Evolutionary conservation across 2,888 invertebrate genomes (phyloP).

Genomic region (Leptopilina syphax): DNA sequence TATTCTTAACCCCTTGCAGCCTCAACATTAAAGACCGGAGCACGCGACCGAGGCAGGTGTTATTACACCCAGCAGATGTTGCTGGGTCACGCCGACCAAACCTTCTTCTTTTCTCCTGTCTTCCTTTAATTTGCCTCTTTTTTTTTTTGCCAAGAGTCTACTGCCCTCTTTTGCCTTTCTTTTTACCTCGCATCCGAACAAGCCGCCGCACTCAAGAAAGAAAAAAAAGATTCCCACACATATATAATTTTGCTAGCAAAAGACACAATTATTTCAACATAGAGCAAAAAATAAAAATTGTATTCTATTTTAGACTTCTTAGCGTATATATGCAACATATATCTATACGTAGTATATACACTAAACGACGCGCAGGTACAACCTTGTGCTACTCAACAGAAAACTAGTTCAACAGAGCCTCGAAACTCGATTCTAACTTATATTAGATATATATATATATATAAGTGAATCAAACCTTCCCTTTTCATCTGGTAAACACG

Average conservation of each 20-base stretch:
- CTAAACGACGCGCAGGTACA: slow-evolving; percentile 39
- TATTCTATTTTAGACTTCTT: slow-evolving; percentile 8
- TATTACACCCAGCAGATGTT: slow-evolving; percentile 75
- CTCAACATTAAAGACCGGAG: slow-evolving; percentile 55
- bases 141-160: slow-evolving; percentile 42
- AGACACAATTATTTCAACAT: background rate
- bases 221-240: slow-evolving; percentile 25
- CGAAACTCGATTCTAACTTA: slow-evolving; percentile 44
- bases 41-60: slow-evolving; percentile 76
- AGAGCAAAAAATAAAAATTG: background rate
- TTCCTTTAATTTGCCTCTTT: slow-evolving; percentile 50
- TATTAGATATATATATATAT: slow-evolving; percentile 9
- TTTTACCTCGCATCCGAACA: slow-evolving; percentile 26
- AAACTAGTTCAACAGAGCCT: slow-evolving; percentile 66
- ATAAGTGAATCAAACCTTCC: slow-evolving; percentile 22
- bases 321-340: background rate
- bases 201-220: background rate
- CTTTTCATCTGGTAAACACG: background rate
- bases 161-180: slow-evolving; percentile 45
- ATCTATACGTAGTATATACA: background rate
- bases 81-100: slow-evolving; percentile 59
- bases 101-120: slow-evolving; percentile 33
- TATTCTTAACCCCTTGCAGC: slow-evolving; percentile 25
- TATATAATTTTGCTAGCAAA: background rate
- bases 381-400: slow-evolving; percentile 63